A percentile compares a stretch with the other conserved stretches of the same genome.
phyloP scores from a whole-genome alignment of 2,888 invertebrate genomes.

The Heliconius erato region DNA sequence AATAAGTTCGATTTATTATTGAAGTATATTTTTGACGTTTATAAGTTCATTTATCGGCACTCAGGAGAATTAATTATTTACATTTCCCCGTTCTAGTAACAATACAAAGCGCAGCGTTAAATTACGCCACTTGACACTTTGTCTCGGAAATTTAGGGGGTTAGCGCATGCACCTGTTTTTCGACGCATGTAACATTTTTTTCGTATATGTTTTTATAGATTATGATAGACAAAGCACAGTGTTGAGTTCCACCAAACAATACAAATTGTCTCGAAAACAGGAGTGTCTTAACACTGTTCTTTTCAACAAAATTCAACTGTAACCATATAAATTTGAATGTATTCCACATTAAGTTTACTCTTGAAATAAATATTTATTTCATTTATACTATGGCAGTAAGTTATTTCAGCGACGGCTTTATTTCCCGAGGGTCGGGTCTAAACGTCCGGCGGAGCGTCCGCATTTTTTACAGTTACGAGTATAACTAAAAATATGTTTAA shows the following conservation, averaged over 20 bases:
- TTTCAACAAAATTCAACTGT: not conserved
- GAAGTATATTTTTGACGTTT: not conserved
- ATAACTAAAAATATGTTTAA: constrained; percentile 1
- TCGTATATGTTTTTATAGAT: no score
- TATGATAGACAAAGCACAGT: no score
- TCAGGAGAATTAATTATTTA: not conserved
- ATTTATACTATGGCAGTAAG: not conserved
- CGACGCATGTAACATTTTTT: no score
- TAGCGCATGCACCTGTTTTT: no score
- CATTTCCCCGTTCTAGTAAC: no score
- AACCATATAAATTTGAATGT: not conserved
- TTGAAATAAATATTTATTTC: constrained; percentile 1
- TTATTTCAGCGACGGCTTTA: constrained; percentile 8
- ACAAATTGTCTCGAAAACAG: not conserved
- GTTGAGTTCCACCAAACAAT: not conserved
- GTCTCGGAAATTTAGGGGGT: no score
- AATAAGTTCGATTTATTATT: not conserved
- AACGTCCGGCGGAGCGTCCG: constrained; percentile 9
- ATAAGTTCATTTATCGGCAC: no score
- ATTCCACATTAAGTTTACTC: not conserved
- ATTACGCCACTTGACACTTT: not conserved
- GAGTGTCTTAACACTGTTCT: not conserved
- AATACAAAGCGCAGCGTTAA: not conserved
- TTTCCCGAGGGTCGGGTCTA: constrained; percentile 21
- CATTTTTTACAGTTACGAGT: not conserved